A percentile compares a stretch with the other conserved stretches of the same genome.
These are phyloP conservation scores for Tridacna gigas DNA, from an alignment of 2,888 invertebrate genomes.

Conservation along the genomic window DNA sequence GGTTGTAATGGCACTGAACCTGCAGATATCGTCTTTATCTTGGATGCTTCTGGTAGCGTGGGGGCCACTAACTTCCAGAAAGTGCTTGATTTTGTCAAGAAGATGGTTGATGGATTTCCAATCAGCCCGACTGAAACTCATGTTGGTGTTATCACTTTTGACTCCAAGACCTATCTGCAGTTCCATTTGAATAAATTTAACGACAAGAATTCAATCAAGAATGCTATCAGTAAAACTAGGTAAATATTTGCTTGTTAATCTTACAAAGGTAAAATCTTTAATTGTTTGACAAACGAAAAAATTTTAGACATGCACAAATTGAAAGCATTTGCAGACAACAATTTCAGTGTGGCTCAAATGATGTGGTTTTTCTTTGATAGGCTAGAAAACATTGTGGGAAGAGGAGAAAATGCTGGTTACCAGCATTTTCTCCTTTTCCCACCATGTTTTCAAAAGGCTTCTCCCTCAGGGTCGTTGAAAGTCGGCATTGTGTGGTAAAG, in stretches of 20 bases:
- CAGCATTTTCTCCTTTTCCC: too few relatives aligned
- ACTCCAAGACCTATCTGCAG: conserved; percentile 72
- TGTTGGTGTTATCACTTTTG: conserved; percentile 73
- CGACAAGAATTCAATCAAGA: conserved; percentile 69
- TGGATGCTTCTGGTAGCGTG: conserved; percentile 80
- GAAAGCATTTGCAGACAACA: too few relatives aligned
- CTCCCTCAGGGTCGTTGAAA: too few relatives aligned
- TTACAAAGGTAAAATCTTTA: too few relatives aligned
- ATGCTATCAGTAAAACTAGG: conserved; percentile 67
- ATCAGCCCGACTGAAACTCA: conserved; percentile 72
- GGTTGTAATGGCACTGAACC: conserved; percentile 66
- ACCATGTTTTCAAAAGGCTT: too few relatives aligned
- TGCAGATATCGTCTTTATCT: conserved; percentile 79
- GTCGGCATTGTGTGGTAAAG: too few relatives aligned
- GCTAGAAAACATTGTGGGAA: too few relatives aligned
- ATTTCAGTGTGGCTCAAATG: too few relatives aligned
- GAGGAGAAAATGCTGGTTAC: too few relatives aligned
- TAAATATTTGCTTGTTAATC: neutral
- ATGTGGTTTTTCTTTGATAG: too few relatives aligned
- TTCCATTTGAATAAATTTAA: conserved; percentile 80
- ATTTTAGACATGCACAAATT: too few relatives aligned
- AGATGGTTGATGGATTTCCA: conserved; percentile 72
- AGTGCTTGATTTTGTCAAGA: conserved; percentile 76
- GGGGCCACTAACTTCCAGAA: conserved; percentile 73
- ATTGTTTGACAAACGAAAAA: too few relatives aligned